phyloP scores from a whole-genome alignment of 92 coral and sea anemone species.

The Micromussa lordhowensis region DNA sequence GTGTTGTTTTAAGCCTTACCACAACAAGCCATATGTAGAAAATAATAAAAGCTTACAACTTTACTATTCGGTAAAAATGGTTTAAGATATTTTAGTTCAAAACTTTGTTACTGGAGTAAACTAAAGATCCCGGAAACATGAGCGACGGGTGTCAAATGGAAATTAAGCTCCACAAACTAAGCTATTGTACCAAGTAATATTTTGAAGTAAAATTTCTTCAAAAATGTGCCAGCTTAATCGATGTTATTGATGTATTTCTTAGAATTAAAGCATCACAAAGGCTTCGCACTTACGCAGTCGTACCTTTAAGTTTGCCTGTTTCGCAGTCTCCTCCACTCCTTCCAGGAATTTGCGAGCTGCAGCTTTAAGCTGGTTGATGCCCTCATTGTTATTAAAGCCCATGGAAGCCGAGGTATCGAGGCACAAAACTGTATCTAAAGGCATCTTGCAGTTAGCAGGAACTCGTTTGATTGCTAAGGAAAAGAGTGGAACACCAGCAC shows the following conservation, averaged over 20 bases:
- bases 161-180: neutral
- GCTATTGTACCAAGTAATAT: neutral
- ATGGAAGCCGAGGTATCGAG: conserved; percentile 81
- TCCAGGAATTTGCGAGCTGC: conserved; percentile 71
- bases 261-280: neutral
- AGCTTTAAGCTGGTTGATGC: conserved; percentile 67
- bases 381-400: conserved; percentile 63
- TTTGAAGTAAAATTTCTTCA: neutral
- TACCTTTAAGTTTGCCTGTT: conserved; percentile 74
- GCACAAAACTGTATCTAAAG: conserved; percentile 76
- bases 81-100: neutral
- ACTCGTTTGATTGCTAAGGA: neutral
- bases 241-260: neutral
- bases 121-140: neutral
- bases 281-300: neutral
- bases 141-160: neutral
- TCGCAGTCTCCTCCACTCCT: conserved; percentile 79
- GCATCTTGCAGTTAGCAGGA: conserved; percentile 39
- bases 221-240: neutral
- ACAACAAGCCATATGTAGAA: neutral
- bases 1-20: too few relatives aligned
- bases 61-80: neutral
- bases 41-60: neutral
- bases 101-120: neutral
- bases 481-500: neutral